phyloP scores from a whole-genome alignment of 2,888 invertebrate species.

The Dorcus parallelipipedus region DNA sequence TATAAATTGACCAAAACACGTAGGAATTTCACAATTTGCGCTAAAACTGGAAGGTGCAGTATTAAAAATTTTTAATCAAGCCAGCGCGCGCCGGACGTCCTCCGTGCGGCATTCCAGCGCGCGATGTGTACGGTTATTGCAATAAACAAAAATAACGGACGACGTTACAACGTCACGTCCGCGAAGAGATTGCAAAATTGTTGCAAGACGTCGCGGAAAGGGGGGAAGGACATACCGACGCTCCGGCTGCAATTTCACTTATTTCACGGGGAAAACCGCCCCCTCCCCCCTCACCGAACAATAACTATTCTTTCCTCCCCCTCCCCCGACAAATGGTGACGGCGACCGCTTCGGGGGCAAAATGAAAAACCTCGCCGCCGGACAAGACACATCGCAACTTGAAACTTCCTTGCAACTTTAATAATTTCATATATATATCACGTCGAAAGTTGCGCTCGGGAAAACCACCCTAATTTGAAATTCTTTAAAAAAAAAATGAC shows the following conservation, averaged over 20 bases:
- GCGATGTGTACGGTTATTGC: not conserved
- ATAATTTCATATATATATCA: no score
- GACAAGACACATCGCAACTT: no score
- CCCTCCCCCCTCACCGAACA: no score
- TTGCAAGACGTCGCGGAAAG: not conserved
- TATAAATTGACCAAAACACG: conserved; percentile 21
- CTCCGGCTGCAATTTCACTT: not conserved
- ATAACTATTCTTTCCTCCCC: no score
- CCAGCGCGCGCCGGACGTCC: conserved; percentile 1
- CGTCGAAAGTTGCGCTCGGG: no score
- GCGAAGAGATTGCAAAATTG: not conserved
- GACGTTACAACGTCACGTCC: not conserved
- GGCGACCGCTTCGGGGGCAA: no score
- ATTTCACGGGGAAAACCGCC: no score
- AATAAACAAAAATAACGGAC: not conserved
- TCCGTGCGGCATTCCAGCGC: conserved; percentile 4
- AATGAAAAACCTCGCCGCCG: no score
- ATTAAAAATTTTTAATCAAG: conserved; percentile 22
- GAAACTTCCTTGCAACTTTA: no score
- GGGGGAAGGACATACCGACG: not conserved
- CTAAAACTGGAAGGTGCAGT: conserved; percentile 13
- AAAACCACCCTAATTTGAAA: no score
- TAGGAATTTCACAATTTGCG: conserved; percentile 23
- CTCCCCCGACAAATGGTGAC: no score
- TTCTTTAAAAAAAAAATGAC: no score